phyloP scores from a whole-genome alignment of 1,140 invertebrate genomes.

The Orchestia grillus region DNA sequence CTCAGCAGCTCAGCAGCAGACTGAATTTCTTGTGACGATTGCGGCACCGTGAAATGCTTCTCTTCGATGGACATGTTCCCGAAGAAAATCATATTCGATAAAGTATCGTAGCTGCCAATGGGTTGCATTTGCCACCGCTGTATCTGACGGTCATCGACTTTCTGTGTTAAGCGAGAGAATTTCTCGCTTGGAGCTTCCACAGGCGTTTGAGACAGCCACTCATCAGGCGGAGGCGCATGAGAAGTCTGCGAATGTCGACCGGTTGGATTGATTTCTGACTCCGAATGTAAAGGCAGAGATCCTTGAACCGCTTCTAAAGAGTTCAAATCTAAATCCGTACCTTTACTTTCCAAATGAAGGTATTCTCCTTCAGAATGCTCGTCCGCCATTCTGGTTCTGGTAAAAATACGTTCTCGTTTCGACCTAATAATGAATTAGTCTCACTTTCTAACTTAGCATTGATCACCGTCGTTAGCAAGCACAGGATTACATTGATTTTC shows the following conservation, averaged over 20 bases:
- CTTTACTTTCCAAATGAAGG: not conserved
- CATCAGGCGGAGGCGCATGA: not conserved
- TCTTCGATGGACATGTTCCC: conserved; percentile 38
- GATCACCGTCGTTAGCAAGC: not conserved
- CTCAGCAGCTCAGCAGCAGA: not conserved
- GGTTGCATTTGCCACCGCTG: not conserved
- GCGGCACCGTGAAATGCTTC: not conserved
- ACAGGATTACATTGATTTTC: not conserved
- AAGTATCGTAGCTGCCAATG: conserved; percentile 5
- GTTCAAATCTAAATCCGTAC: not conserved
- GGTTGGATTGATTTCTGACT: not conserved
- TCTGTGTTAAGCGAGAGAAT: not conserved
- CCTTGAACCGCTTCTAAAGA: not conserved
- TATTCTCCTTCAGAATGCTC: not conserved
- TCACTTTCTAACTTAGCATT: not conserved
- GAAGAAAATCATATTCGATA: conserved; percentile 14
- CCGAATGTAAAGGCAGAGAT: not conserved
- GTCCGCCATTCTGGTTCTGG: not conserved
- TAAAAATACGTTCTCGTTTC: not conserved
- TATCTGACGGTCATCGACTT: not conserved
- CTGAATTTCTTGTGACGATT: not conserved
- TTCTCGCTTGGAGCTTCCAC: not conserved
- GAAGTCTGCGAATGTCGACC: not conserved
- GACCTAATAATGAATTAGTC: not conserved
- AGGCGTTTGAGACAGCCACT: not conserved